Base-by-base conservation (phyloP, 2,113 vertebrate genomes). In the Rhynchopsitta pachyrhyncha region DNA sequence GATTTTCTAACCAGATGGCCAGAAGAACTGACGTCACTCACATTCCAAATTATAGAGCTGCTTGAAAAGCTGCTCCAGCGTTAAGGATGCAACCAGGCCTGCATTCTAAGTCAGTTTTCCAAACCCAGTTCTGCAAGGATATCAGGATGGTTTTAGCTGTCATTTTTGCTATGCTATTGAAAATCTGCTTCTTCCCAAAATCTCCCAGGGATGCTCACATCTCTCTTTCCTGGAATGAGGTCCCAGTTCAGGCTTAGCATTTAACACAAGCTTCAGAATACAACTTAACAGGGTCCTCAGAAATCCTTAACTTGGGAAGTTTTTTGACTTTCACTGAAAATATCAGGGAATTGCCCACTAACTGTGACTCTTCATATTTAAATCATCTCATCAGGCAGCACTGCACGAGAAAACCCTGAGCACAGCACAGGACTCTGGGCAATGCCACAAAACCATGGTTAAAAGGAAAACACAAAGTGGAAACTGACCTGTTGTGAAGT, bases 1-100 rank as follows among this genome's bases (percentile, higher is more conserved):
- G 84, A 96, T 97, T 97, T 97, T 97, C 96, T 96, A 93, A 96
- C 59, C 96, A 97, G 93, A 96, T 95, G 96, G 95, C 96, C 97
- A 97, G 93, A 82, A 95, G 92, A 96, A 96, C 96, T 95, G 96
- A 97, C 96, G 96, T 97, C 97, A 97, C 96, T 97, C 95, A 96
- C 93, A 97, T 97, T 97, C 96, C 95, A 96, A 90, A 95, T 96
- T 90, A 96, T 46, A 96, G 96, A 96, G 93, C 95, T 95, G 95
- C 96, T 39, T 86, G 88, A 96, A 96, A 91, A 95, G 96, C 90
- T 95, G 95, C 93, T 93, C 93, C 95, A 94, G 92, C 57, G 37
- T 81, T 93, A 94, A 91, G 90, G 90, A 96, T 95, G 93, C 95
- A 89, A 88, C 79, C 88, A 93, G 92, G 77, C 80, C 91, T 92